Base-by-base conservation (phyloP, 2,797 vertebrate species). In the Chelon auratus region DNA sequence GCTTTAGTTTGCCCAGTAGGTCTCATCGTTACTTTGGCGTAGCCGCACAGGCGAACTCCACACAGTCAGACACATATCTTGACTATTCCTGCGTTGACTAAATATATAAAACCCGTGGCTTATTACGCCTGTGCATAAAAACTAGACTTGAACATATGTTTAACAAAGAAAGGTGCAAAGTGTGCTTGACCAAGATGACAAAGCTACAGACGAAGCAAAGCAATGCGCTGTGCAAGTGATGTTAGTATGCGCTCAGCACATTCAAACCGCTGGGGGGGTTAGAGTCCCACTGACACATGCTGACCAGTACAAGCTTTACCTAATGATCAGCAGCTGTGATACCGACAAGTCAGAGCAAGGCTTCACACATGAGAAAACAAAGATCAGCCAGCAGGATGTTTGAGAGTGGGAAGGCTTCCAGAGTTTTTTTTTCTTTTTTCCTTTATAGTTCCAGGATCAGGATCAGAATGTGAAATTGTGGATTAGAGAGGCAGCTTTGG, bases 111-210 rank as follows among this genome's bases (percentile, higher is more conserved):
- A 6, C 33, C 37, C 11, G 30, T 0, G 51, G 43, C 11, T 74
- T 65, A 47, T 77, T 71, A 67, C 57, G 22, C 60, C n/a, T 6
- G 20, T 1, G n/a, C 11, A 50, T 11, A 56, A 37, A 9, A 59
- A 15, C 11, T 14, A 12, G 24, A 70, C 48, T 51, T 59, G 50
- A 77, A 66, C 73, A 72, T 30, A 37, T 77, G 37, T 78, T 72
- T 17, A 56, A 72, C 71, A 63, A 37, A 64, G 45, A 24, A 5
- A 39, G 54, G 26, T 53, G 60, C 47, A 77, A 58, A 72, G 64
- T 61, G 66, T 72, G 66, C 60, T 53, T 30, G 48, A 68, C 66
- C 60, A n/a, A 58, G 65, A 51, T 12, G n/a, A 60, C 43, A 14
- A 52, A 52, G 26, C 50, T 64, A 53, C 40, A 20, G 53, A 53